phyloP scores from a whole-genome alignment of 2,797 vertebrate species.

The Coracias cyanogaster region DNA sequence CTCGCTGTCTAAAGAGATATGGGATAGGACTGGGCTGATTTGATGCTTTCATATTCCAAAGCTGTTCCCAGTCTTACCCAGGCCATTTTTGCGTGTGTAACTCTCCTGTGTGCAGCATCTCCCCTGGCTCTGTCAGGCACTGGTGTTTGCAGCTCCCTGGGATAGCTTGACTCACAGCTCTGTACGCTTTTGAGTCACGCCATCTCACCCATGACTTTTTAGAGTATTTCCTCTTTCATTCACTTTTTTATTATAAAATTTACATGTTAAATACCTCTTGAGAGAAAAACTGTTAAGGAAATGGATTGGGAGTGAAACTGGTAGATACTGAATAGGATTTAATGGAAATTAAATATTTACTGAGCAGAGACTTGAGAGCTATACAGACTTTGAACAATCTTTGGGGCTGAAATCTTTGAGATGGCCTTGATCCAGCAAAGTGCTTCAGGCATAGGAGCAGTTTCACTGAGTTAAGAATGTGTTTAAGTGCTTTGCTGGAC shows the following conservation, averaged over 20 bases:
- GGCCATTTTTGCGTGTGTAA: not conserved
- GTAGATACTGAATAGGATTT: not conserved
- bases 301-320: not conserved
- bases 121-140: rapidly evolving
- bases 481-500: slow-evolving; percentile 1
- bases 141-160: not conserved
- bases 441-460: not conserved
- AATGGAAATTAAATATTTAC: not conserved
- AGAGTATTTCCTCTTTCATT: not conserved
- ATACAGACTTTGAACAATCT: not conserved
- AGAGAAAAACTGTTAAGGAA: not conserved
- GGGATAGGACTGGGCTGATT: not conserved
- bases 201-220: rapidly evolving
- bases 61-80: not conserved
- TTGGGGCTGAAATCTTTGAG: not conserved
- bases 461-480: not conserved
- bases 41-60: not conserved
- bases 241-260: not conserved
- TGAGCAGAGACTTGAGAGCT: not conserved
- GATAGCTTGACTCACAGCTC: not conserved
- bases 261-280: not conserved
- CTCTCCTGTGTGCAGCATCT: rapidly evolving
- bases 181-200: rapidly evolving
- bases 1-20: not conserved
- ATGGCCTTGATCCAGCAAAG: not conserved